Conservation (phyloP, 2,888 invertebrate species). For the Sialis fuliginosa region DNA sequence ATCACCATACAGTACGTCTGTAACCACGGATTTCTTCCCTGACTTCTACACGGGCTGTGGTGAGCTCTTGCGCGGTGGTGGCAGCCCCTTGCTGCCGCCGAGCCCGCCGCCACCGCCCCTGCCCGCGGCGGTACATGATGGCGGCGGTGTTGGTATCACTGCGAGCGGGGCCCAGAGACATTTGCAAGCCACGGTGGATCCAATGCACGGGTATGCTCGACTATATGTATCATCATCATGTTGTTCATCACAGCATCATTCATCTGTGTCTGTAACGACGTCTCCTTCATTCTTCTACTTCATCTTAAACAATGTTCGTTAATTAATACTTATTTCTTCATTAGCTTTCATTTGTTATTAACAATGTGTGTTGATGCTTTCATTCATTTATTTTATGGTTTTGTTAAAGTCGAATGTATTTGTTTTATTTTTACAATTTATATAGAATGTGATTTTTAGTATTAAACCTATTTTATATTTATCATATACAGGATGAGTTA, state of each 20-base stretch:
- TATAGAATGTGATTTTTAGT: no score
- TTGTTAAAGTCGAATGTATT: no score
- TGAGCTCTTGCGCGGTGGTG: conserved; percentile 18
- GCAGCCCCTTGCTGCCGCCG: conserved; percentile 14
- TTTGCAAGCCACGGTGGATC: conserved; percentile 3
- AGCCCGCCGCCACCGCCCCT: conserved; percentile 13
- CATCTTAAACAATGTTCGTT: no score
- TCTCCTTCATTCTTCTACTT: no score
- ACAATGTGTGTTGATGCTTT: no score
- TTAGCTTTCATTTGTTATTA: no score
- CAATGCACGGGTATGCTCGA: conserved; percentile 1
- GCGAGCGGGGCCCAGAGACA: conserved; percentile 5
- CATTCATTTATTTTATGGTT: no score
- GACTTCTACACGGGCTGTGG: conserved; percentile 13
- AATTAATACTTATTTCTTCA: no score
- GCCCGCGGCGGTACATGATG: conserved; percentile 11
- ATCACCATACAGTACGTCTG: not conserved
- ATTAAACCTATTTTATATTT: no score
- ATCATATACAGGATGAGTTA: no score
- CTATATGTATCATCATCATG: conserved; percentile 1
- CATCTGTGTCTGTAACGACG: no score
- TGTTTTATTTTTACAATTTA: no score
- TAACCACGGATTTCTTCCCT: conserved; percentile 5
- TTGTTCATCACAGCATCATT: not conserved
- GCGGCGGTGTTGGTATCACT: conserved; percentile 5